These are phyloP conservation scores for Drosophila aldrichi DNA, from an alignment of 2,888 invertebrate species.

Conservation along the genomic window DNA sequence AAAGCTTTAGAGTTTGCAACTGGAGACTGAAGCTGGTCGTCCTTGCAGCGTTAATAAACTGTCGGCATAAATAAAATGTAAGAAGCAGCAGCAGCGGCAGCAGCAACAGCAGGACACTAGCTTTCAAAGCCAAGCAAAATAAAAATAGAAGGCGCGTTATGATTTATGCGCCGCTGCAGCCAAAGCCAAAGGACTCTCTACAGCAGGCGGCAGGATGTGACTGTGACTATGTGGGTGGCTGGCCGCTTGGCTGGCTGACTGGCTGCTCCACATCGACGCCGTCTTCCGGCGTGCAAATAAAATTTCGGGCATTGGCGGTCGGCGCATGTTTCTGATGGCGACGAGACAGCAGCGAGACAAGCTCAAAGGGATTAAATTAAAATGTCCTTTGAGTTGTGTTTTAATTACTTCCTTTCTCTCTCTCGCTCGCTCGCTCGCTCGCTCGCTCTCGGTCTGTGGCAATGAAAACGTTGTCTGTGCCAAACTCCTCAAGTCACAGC, in stretches of 20 bases:
- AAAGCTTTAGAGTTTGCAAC: slow-evolving; percentile 16
- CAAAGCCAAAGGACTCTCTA: slow-evolving; percentile 3
- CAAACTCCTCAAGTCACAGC: slow-evolving; percentile 33
- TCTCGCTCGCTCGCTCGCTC: slow-evolving; percentile 27
- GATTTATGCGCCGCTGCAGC: slow-evolving; percentile 65
- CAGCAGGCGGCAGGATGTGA: neutral
- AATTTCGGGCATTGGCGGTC: slow-evolving; percentile 56
- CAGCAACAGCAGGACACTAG: slow-evolving; percentile 43
- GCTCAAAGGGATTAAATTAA: slow-evolving; percentile 82
- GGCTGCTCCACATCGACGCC: slow-evolving; percentile 32
- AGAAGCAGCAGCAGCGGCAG: slow-evolving; percentile 24
- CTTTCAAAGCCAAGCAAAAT: slow-evolving; percentile 46
- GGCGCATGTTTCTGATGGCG: slow-evolving; percentile 80
- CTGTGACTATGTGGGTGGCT: slow-evolving; percentile 3
- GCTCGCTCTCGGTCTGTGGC: slow-evolving; percentile 15
- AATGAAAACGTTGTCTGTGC: slow-evolving; percentile 44
- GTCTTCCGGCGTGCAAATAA: slow-evolving; percentile 54
- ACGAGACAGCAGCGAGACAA: slow-evolving; percentile 82
- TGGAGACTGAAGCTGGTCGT: slow-evolving; percentile 33
- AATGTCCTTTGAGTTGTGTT: slow-evolving; percentile 82
- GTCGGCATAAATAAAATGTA: slow-evolving; percentile 81
- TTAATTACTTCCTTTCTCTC: slow-evolving; percentile 74
- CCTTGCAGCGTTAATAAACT: slow-evolving; percentile 75
- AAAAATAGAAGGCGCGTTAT: slow-evolving; percentile 58
- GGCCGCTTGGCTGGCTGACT: neutral